phyloP scores from a whole-genome alignment of 2,113 vertebrate species.

The Ranitomeya variabilis region DNA sequence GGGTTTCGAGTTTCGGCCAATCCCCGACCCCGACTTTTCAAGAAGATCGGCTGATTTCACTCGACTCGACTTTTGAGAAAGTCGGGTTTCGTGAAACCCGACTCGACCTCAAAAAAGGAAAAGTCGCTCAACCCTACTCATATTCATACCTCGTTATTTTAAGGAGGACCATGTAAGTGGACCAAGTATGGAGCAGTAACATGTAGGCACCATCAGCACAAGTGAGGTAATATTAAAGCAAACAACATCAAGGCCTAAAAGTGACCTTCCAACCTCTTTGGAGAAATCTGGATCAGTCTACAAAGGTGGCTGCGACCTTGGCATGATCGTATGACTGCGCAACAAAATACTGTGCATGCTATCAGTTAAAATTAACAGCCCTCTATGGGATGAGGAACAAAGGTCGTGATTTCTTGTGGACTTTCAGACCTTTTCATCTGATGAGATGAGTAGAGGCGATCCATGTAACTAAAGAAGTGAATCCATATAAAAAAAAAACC shows the following conservation, averaged over 20 bases:
- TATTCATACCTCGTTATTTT: too few species aligned
- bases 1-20: too few species aligned
- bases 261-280: background rate
- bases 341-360: background rate
- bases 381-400: background rate
- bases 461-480: background rate
- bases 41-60: too few species aligned
- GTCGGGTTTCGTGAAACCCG: too few species aligned
- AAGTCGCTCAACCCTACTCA: too few species aligned
- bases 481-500: background rate
- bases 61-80: too few species aligned
- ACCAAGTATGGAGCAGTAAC: too few species aligned
- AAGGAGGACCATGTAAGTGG: too few species aligned
- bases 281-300: background rate
- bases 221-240: background rate
- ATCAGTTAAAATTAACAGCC: background rate
- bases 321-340: background rate
- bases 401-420: background rate
- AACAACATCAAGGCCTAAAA: background rate
- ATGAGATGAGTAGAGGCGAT: background rate
- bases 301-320: background rate
- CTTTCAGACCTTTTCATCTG: background rate
- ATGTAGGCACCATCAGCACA: too few species aligned
- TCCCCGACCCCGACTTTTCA: too few species aligned
- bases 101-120: too few species aligned